Percentiles rank a stretch among this genome's conserved stretches.
Evolutionary conservation across 1,140 invertebrate genomes (phyloP).

Genomic region (Archivesica marissinica): DNA sequence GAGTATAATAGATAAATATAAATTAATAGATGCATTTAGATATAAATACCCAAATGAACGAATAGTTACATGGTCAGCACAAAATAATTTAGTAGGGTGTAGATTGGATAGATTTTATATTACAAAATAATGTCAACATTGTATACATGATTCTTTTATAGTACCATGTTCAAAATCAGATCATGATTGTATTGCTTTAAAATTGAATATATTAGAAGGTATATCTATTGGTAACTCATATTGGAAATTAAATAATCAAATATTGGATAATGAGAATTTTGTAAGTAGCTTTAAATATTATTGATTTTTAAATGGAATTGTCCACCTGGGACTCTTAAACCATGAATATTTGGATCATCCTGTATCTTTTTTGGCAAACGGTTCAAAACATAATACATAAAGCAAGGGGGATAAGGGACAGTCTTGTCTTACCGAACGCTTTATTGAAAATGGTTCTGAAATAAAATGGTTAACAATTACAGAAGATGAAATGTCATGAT

Average conservation of each 20-base stretch:
- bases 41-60: conserved; percentile 49
- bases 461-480: conserved; percentile 68
- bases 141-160: too few species aligned
- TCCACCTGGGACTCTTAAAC: conserved; percentile 64
- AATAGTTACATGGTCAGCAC: conserved; percentile 51
- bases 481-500: conserved; percentile 60
- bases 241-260: too few species aligned
- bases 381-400: conserved; percentile 83
- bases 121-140: too few species aligned
- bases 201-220: too few species aligned
- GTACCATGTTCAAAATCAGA: too few species aligned
- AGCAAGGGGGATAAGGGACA: conserved; percentile 81
- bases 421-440: conserved; percentile 81
- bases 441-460: conserved; percentile 73
- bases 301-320: conserved; percentile 50
- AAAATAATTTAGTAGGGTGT: too few species aligned
- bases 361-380: conserved; percentile 65
- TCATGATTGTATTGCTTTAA: too few species aligned
- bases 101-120: too few species aligned
- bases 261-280: too few species aligned
- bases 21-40: conserved; percentile 63
- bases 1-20: too few species aligned
- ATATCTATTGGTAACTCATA: too few species aligned
- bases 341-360: conserved; percentile 61
- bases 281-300: too few species aligned